Evolutionary conservation across 2,888 invertebrate species (phyloP), one percentile per base, ranked within the genome.

Genomic region (Gisinianus flammeolus): DNA sequence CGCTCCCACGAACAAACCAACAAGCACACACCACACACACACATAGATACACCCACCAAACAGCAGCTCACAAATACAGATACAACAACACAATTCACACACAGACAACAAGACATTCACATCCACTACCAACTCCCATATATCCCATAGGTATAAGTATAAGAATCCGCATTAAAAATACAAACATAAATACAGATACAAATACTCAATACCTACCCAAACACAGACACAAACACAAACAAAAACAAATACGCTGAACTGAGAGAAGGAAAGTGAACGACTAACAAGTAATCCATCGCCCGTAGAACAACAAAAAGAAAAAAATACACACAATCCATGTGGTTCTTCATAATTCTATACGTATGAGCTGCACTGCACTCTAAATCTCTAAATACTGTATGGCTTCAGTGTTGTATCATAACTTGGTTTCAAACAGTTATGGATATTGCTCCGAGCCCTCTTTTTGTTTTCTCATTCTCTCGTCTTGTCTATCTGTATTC

Each of bases 1-100:
- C 75, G 78, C 78, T 78, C 78, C 78, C 78, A 78, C 30, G n/a
- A 70, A 31, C 68, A 30, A 30, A 68, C n/a, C 67, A 67, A 67
- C 64, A 56, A 56, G 56, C 52, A 58, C 64, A 64, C 33, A 67
- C 35, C 35, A 26, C 68, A 68, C 19, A 30, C 35, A 68, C 44
- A 44, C 68, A 68, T 68, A n/a, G n/a, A n/a, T n/a, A n/a, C n/a
- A n/a, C 68, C 26, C 64, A 64, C 28, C 64, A 26, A 26, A 22
- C 19, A 16, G 19, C 44, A 44, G 8, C 6, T 44, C 1, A 19
- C 44, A 3, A 16, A 19, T 56, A n/a, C 16, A 44, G 52, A 12
- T 44, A 44, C 5, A 56, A 4, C 56, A 56, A 56, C 19, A 56
- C 56, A 16, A 44, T 44, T 56, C n/a, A 19, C 56, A 56, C 22